Base-by-base conservation (phyloP, 2,888 invertebrate species). In the Sinodicranocentrus sp. region DNA sequence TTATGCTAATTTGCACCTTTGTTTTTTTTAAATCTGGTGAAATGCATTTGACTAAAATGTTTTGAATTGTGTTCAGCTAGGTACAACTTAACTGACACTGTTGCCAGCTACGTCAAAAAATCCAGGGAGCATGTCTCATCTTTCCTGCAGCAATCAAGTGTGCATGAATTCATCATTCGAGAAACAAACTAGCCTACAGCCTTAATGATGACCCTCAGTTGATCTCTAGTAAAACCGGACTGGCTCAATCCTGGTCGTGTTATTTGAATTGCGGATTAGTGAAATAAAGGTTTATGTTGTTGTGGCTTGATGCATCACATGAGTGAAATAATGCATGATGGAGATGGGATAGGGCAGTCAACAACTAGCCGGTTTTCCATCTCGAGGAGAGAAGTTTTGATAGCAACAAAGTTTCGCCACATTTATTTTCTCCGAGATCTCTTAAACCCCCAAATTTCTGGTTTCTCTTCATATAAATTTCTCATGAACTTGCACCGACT, bases 211-310 rank as follows among this genome's bases (percentile, higher is more conserved):
- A 71, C 79, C 71, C 79, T 79, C 8, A 0, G 79, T 52, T 71
- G 52, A 79, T 79, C 78, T 71, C 25, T 65, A 52, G 59, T 78
- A 71, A 79, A 79, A 79, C 79, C 63, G 71, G 79, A 71, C 79
- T 79, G 71, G 79, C 79, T 63, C 79, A 79, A 71, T 71, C 71
- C 79, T 79, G 61, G 79, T 71, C 63, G 71, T 79, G 52, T 70
- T 65, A 52, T 54, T 61, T 71, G 79, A 61, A 70, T 44, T 59
- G 26, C 6, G 52, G 76, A 67, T 76, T 65, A 76, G 19, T 8
- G 52, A 33, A 63, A 52, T 79, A 71, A 79, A 79, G 52, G 33
- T 63, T 79, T 61, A 71, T 39, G 13, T 48, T n/a, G 48, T 71
- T 52, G 8, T 43, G 54, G 28, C 57, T 67, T 67, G 2, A 67